Conservation (phyloP, 2,113 vertebrate genomes). For the Mormoops blainvillei region DNA sequence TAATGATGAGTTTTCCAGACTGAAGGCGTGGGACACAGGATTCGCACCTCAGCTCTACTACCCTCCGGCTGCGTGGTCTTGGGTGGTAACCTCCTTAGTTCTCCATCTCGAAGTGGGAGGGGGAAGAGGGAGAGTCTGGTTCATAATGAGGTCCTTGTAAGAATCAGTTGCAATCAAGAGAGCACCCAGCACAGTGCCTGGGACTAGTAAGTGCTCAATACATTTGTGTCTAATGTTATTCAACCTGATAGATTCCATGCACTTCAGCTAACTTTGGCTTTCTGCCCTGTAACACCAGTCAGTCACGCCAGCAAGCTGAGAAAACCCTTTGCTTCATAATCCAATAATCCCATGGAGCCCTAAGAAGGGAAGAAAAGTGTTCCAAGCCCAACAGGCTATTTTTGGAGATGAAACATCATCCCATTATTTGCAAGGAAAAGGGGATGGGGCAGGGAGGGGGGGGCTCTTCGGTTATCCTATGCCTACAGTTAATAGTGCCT, state of each 20-base stretch:
- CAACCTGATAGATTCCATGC: background rate
- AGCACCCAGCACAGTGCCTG: background rate
- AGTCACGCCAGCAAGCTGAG: background rate
- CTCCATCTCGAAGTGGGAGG: background rate
- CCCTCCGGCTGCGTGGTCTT: too few species aligned
- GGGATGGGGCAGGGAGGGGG: background rate
- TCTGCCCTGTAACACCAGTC: background rate
- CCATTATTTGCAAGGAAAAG: conserved; percentile 21
- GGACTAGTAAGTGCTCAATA: background rate
- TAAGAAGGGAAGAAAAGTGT: background rate
- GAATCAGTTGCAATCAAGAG: background rate
- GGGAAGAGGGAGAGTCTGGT: background rate
- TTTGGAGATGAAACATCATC: conserved; percentile 42
- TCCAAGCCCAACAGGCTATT: conserved; percentile 33
- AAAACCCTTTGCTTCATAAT: conserved; percentile 22
- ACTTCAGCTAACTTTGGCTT: background rate
- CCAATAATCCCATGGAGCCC: conserved; percentile 19
- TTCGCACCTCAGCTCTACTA: background rate
- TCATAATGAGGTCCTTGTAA: background rate
- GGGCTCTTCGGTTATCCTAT: background rate
- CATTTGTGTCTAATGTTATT: background rate
- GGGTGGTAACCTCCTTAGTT: background rate
- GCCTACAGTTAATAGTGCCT: background rate
- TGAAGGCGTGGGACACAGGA: background rate
- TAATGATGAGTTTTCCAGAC: background rate